Percentiles rank a stretch among this genome's conserved stretches.
Evolutionary conservation across 2,113 vertebrate species (phyloP).

Genomic region (Camelus bactrianus): DNA sequence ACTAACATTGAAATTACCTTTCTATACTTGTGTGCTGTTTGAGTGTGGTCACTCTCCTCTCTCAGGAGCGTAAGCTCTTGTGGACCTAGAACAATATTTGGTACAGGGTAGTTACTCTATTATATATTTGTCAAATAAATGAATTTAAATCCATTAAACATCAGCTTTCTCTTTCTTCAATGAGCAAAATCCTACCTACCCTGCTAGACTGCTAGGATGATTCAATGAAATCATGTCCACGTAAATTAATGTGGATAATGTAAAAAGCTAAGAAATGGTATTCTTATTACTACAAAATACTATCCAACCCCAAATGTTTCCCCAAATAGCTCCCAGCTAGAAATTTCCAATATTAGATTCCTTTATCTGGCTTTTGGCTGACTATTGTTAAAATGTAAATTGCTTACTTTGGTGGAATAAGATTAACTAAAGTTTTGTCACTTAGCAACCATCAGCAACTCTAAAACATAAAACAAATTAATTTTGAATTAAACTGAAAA

Average conservation of each 20-base stretch:
- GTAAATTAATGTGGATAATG: background rate
- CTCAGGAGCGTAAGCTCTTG: background rate
- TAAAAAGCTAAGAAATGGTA: slow-evolving; percentile 27
- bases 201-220: background rate
- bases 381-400: slow-evolving; percentile 48
- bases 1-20: background rate
- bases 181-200: background rate
- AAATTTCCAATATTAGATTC: slow-evolving; percentile 17
- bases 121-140: slow-evolving; percentile 32
- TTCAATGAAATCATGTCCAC: background rate
- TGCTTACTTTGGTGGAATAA: slow-evolving; percentile 32
- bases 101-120: background rate
- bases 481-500: slow-evolving; percentile 44
- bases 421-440: slow-evolving; percentile 47
- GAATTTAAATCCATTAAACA: slow-evolving; percentile 10
- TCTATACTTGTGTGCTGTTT: background rate
- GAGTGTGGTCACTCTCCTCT: background rate
- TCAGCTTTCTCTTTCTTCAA: background rate
- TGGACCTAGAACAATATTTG: background rate
- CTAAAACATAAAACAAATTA: slow-evolving; percentile 24
- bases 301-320: slow-evolving; percentile 14
- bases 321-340: background rate
- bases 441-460: slow-evolving; percentile 48
- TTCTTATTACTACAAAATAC: background rate
- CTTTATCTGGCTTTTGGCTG: slow-evolving; percentile 35